A percentile compares a stretch with the other conserved stretches of the same genome.
Evolutionary conservation across 2,888 invertebrate genomes (phyloP).

Genomic region (Drosophila seclusa): DNA sequence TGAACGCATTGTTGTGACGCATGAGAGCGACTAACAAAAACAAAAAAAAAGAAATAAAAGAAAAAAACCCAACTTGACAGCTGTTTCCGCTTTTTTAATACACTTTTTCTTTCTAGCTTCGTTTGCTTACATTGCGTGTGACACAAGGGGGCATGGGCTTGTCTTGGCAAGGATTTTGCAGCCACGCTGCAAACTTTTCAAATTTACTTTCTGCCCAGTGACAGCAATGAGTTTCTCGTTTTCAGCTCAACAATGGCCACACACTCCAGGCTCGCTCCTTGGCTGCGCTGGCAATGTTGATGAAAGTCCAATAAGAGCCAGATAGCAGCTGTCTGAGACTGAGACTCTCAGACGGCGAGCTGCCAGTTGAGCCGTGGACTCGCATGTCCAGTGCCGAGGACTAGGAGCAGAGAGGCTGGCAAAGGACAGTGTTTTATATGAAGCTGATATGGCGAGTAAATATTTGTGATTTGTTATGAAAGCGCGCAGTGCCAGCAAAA

Average conservation of each 20-base stretch:
- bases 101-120: constrained; percentile 62
- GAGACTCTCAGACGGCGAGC: constrained; percentile 1
- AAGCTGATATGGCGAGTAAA: constrained; percentile 79
- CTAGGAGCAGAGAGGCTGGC: constrained; percentile 9
- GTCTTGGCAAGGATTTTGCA: constrained; percentile 63
- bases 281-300: constrained; percentile 58
- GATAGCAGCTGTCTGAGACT: constrained; percentile 31
- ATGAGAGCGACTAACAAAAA: constrained; percentile 20
- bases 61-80: constrained; percentile 65
- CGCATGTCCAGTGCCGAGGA: constrained; percentile 36
- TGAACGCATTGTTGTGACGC: constrained; percentile 69
- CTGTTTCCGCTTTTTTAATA: constrained; percentile 81
- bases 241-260: constrained; percentile 51
- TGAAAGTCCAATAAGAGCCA: constrained; percentile 73
- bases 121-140: constrained; percentile 67
- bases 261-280: constrained; percentile 9
- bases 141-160: constrained; percentile 42
- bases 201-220: constrained; percentile 76
- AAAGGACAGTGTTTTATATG: constrained; percentile 64
- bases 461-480: constrained; percentile 79
- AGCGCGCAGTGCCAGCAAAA: constrained; percentile 37
- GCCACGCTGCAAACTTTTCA: constrained; percentile 76
- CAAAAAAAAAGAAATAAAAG: neutral
- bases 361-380: constrained; percentile 13
- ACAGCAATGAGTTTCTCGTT: constrained; percentile 80